Evolutionary conservation across 1,140 invertebrate genomes (phyloP), one percentile per base, ranked within the genome.

Genomic region (Lycorma delicatula): DNA sequence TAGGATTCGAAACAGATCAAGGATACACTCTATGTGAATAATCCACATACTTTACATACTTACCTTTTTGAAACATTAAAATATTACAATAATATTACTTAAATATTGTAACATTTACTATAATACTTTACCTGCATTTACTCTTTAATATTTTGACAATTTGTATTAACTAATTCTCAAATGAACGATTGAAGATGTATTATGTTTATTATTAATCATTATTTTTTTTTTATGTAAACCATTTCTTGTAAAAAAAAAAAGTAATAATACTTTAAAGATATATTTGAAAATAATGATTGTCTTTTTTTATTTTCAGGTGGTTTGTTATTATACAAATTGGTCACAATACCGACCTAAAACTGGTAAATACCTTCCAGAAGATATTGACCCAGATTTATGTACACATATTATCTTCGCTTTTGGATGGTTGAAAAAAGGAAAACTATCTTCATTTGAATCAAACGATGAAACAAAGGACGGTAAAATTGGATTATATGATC

Each of bases 281-380:
- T 28, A 9, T 47, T 5, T 48, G 22, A 23, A 16, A 12, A 25
- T 38, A n/a, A n/a, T n/a, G n/a, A n/a, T n/a, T n/a, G n/a, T n/a
- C n/a, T n/a, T n/a, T 47, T 22, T 60, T 59, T 61, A 61, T 34
- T 71, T 71, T 31, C 75, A 89, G 81, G 77, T 94, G 54, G 91
- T 95, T 1, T 97, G 93, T 70, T 97, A 97, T 71, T 97, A 95
- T 74, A 96, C 92, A 18, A 97, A 97, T 75, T 97, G 94, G 94
- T 93, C 94, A 0, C 94, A 97, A 69, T 97, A 97, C 70, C 78
- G 94, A 52, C 85, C 86, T 0, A 96, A 95, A 70, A 77, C 89
- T 55, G 94, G 91, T 27, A 97, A 97, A 75, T 97, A 93, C 74
- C 69, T 84, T 28, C 94, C 95, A 0, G 94, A 97, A 76, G 91